Percentiles rank a stretch among this genome's conserved stretches.
Evolutionary conservation across 2,113 vertebrate species (phyloP).

Genomic region (Rousettus leschenaultii): DNA sequence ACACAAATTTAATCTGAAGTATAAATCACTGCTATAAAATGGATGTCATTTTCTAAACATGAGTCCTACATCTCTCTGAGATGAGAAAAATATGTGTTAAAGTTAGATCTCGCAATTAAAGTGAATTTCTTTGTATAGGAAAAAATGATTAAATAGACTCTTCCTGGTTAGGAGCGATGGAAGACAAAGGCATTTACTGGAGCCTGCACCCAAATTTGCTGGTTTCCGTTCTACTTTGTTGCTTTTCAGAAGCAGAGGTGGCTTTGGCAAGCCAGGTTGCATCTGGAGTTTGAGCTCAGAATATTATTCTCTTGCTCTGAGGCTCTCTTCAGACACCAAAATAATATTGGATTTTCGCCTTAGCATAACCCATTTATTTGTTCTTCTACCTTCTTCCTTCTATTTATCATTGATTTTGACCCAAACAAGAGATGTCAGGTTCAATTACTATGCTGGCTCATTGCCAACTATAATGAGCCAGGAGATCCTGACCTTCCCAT

Average conservation of each 20-base stretch:
- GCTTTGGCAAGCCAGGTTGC: not conserved
- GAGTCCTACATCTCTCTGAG: not conserved
- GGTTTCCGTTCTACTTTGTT: not conserved
- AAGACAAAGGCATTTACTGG: not conserved
- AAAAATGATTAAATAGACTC: not conserved
- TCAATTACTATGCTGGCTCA: not conserved
- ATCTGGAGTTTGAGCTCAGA: not conserved
- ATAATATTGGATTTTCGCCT: not conserved
- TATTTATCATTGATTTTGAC: constrained; percentile 44
- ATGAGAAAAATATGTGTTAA: not conserved
- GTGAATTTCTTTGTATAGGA: not conserved
- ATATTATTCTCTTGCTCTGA: not conserved
- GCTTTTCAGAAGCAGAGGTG: not conserved
- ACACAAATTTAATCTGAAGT: constrained; percentile 3
- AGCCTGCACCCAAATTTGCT: not conserved
- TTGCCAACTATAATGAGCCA: not conserved
- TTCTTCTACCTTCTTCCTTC: constrained; percentile 19
- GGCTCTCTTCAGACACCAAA: not conserved
- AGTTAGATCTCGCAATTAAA: not conserved
- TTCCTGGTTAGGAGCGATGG: not conserved
- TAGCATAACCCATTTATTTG: not conserved
- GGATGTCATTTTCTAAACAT: not conserved
- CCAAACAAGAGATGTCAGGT: not conserved
- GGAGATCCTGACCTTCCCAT: not conserved
- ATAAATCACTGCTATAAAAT: constrained; percentile 19